phyloP scores from a whole-genome alignment of 2,797 vertebrate species.

The Dicrostonyx torquatus region DNA sequence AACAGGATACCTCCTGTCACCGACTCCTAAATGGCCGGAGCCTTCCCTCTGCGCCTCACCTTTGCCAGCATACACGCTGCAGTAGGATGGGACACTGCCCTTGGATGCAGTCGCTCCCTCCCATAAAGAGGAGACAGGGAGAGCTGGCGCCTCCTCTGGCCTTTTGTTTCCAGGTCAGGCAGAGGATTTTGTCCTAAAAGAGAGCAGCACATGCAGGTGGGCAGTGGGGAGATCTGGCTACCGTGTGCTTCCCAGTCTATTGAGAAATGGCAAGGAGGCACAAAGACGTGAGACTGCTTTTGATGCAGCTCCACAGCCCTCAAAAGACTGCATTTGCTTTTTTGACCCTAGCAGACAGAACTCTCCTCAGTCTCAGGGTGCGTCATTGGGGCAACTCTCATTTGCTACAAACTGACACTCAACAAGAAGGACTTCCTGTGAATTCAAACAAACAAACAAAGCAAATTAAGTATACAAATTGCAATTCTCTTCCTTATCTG shows the following conservation, averaged over 20 bases:
- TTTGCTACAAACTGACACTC: neutral
- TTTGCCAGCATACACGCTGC: neutral
- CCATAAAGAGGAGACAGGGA: neutral
- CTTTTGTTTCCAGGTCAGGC: neutral
- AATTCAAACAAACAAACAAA: neutral
- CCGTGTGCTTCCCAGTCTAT: neutral
- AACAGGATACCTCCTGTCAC: neutral
- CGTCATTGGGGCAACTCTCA: neutral
- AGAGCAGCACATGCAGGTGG: neutral
- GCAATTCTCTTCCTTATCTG: neutral
- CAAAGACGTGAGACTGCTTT: neutral
- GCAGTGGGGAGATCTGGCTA: neutral
- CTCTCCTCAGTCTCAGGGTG: neutral
- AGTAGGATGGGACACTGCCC: neutral
- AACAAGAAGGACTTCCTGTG: neutral
- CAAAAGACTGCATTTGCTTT: slow-evolving; percentile 37
- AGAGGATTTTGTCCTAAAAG: neutral
- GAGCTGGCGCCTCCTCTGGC: neutral
- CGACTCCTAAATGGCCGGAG: neutral
- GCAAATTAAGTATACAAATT: neutral
- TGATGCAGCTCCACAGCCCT: slow-evolving; percentile 25
- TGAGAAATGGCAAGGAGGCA: neutral
- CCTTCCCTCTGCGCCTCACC: neutral
- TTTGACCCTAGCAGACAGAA: neutral
- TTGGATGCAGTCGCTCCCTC: neutral